phyloP scores from a whole-genome alignment of 2,797 vertebrate genomes.

The Gymnocypris eckloni region DNA sequence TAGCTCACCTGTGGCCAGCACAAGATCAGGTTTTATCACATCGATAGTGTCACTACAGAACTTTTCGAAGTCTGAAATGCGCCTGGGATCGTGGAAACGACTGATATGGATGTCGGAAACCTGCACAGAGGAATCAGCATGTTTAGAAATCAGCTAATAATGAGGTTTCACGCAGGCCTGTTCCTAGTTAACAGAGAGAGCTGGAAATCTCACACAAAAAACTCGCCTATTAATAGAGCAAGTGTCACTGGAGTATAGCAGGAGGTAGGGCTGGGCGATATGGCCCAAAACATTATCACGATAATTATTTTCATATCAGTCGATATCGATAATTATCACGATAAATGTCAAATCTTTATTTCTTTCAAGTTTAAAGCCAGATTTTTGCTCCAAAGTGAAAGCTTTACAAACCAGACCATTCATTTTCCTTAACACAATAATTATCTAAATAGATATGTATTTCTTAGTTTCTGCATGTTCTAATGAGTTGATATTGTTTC shows the following conservation, averaged over 20 bases:
- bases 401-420: no score
- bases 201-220: conserved; percentile 19
- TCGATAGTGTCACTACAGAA: conserved; percentile 92
- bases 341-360: no score
- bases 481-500: no score
- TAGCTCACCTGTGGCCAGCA: conserved; percentile 92
- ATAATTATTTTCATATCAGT: no score
- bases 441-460: no score
- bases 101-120: conserved; percentile 97
- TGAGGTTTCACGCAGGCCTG: background rate
- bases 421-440: no score
- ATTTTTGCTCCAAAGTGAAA: no score
- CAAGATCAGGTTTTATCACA: conserved; percentile 88
- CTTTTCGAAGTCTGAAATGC: conserved; percentile 89
- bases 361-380: no score
- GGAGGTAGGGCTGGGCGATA: no score
- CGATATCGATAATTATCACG: no score
- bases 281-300: no score
- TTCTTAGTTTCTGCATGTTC: no score
- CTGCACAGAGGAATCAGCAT: conserved; percentile 71
- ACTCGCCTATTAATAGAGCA: conserved; percentile 8
- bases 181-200: background rate
- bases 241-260: conserved; percentile 13
- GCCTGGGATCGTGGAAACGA: conserved; percentile 86
- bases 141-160: background rate